Percentiles rank a stretch among this genome's conserved stretches.
Conservation (phyloP, 1,140 invertebrate species). For the Anastatus disparis region DNA sequence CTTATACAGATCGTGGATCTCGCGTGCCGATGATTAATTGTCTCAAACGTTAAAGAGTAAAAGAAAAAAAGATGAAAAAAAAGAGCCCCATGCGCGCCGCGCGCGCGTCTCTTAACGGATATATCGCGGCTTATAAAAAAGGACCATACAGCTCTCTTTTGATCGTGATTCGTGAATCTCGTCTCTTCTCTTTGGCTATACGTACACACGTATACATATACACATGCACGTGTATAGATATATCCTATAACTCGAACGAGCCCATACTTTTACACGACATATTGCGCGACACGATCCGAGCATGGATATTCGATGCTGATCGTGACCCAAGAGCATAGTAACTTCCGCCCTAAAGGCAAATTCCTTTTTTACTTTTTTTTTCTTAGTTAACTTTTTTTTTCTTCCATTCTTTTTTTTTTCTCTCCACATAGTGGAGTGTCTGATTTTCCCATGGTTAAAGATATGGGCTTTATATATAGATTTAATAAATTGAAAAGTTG, state of each 20-base stretch:
- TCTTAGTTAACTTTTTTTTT: too few relatives aligned
- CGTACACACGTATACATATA: too few relatives aligned
- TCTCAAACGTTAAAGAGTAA: too few relatives aligned
- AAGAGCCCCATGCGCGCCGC: too few relatives aligned
- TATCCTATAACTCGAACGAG: too few relatives aligned
- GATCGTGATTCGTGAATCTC: conserved; percentile 25
- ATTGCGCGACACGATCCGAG: conserved; percentile 36
- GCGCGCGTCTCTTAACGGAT: too few relatives aligned
- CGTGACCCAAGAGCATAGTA: conserved; percentile 10
- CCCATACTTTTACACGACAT: conserved; percentile 18
- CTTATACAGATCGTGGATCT: conserved; percentile 25
- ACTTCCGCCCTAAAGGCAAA: background rate
- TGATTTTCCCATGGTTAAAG: conserved; percentile 4
- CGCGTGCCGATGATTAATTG: conserved; percentile 21
- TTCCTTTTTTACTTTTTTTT: too few relatives aligned
- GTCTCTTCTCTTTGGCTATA: background rate
- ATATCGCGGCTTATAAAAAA: conserved; percentile 31
- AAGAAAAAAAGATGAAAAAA: too few relatives aligned
- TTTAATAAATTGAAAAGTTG: background rate
- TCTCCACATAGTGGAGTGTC: background rate
- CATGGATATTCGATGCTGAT: conserved; percentile 32
- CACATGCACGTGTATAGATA: background rate
- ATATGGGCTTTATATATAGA: background rate
- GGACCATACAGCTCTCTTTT: background rate
- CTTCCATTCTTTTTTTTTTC: background rate